phyloP scores from a whole-genome alignment of 2,888 invertebrate genomes.

The Rutpela maculata region DNA sequence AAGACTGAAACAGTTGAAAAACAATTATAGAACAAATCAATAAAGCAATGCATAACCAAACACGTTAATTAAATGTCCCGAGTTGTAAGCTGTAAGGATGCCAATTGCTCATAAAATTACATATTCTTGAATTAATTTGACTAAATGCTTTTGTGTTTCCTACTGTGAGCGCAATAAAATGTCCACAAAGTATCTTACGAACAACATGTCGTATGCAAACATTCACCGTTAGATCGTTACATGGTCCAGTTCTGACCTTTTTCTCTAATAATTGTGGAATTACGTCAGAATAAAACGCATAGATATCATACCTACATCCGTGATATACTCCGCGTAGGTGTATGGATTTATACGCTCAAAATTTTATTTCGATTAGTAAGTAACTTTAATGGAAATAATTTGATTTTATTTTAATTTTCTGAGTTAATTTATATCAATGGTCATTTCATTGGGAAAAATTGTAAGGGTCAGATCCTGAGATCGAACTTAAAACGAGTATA shows the following conservation, averaged over 20 bases:
- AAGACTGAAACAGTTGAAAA: neutral
- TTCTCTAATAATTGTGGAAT: neutral
- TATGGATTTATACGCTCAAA: neutral
- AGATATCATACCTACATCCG: neutral
- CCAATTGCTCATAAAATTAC: neutral
- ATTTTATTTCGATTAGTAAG: no score
- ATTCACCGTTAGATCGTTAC: neutral
- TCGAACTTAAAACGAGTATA: no score
- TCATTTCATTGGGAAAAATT: no score
- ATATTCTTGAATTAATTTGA: conserved; percentile 4
- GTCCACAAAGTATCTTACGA: neutral
- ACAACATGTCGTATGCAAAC: neutral
- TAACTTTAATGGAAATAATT: no score
- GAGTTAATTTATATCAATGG: no score
- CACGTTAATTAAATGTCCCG: neutral
- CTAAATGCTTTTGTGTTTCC: conserved; percentile 1
- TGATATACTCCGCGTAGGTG: neutral
- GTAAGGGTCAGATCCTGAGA: no score
- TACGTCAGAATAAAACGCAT: neutral
- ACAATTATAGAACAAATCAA: neutral
- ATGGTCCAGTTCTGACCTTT: conserved; percentile 1
- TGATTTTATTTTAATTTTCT: no score
- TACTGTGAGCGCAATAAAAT: neutral
- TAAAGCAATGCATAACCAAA: neutral
- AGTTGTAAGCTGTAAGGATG: neutral